Conservation (phyloP, 1,140 invertebrate genomes). For the Schlechtendalia chinensis region DNA sequence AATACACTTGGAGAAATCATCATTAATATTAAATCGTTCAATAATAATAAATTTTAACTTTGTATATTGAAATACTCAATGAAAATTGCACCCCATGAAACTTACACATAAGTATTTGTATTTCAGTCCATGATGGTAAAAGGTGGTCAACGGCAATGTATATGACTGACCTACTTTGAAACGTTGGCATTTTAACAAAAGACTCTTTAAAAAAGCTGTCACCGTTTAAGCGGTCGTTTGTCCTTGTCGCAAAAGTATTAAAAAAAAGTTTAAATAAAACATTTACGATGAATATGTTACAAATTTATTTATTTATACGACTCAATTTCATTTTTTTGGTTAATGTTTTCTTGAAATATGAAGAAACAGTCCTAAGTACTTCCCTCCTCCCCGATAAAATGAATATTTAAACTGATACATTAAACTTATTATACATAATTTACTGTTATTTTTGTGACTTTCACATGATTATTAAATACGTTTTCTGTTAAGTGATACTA, state of each 20-base stretch:
- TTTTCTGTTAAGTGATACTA: background rate
- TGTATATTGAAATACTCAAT: too few species aligned
- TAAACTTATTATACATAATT: background rate
- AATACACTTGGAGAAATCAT: too few species aligned
- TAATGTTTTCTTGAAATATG: background rate
- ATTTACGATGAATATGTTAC: slow-evolving; percentile 1
- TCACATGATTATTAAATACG: background rate
- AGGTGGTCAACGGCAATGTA: background rate
- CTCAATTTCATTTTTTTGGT: background rate
- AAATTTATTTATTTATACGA: background rate
- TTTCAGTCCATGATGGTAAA: background rate
- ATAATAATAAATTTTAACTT: too few species aligned
- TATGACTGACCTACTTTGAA: slow-evolving; percentile 32
- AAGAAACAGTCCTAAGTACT: background rate
- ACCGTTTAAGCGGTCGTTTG: slow-evolving; percentile 37
- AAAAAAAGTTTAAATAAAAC: slow-evolving; percentile 43
- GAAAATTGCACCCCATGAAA: too few species aligned
- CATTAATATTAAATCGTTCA: too few species aligned
- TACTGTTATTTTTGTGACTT: background rate
- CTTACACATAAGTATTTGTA: background rate
- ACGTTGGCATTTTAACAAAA: slow-evolving; percentile 42
- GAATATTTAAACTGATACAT: background rate
- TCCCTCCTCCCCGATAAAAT: background rate
- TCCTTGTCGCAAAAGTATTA: slow-evolving; percentile 42
- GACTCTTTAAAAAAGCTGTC: slow-evolving; percentile 45